Base-by-base conservation (phyloP, 2,888 invertebrate species). In the Coleophora deauratella region DNA sequence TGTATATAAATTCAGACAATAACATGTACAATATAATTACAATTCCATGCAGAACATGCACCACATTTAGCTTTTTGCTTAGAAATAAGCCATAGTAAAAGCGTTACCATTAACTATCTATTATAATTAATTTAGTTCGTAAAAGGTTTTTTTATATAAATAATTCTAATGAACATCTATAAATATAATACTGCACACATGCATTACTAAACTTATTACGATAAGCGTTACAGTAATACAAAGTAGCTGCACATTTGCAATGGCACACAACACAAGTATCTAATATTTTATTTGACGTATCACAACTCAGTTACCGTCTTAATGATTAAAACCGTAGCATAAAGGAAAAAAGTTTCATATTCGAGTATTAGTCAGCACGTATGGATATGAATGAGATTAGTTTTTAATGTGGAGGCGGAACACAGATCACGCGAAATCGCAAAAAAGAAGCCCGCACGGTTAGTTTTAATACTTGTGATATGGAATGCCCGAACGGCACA, bases 151-250 rank as follows among this genome's bases (percentile, higher is more conserved):
- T 21, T 3, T 3, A 4, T 21, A 21, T 21, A 21, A 21, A 21
- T 6, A 21, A 21, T 21, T 21, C 21, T 3, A 6, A n/a, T n/a
- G n/a, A n/a, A n/a, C n/a, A n/a, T n/a, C n/a, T 21, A 21, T 21
- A 21, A 21, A 70, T 62, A 68, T 79, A 80, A 78, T 79, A 79
- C 79, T 79, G 77, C 73, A 73, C 58, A 63, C 79, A 73, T 78
- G 75, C 77, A 69, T 55, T 58, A 62, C 59, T 57, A 52, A 21
- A 21, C 6, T 21, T 21, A 21, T 6, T 4, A 21, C 21, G 3
- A 21, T 6, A 4, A 21, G 21, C 21, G 21, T 21, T 6, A 6
- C 21, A 21, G 21, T 21, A 21, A 21, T 21, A 21, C 21, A 21
- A 21, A 21, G 21, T 21, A 21, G 21, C 21, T 4, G 21, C 21